phyloP scores from a whole-genome alignment of 2,888 invertebrate genomes.

The Ethmia dodecea region DNA sequence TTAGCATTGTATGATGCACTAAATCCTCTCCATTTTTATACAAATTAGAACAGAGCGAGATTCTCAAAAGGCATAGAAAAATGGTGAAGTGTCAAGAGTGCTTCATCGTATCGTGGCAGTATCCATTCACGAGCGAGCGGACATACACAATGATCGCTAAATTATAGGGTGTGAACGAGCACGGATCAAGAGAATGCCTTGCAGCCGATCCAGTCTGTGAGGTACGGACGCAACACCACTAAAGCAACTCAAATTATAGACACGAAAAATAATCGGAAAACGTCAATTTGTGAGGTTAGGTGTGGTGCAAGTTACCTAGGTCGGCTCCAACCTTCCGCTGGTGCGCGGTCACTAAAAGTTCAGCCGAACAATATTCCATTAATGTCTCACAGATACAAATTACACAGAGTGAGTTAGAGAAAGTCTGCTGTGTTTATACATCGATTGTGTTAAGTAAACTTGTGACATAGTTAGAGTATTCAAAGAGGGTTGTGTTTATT shows the following conservation, averaged over 20 bases:
- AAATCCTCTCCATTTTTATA: conserved; percentile 53
- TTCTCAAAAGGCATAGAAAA: conserved; percentile 65
- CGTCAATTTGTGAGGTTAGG: conserved; percentile 75
- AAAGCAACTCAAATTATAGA: conserved; percentile 77
- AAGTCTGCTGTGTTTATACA: conserved; percentile 47
- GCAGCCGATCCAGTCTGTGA: conserved; percentile 76
- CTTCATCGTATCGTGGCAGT: conserved; percentile 58
- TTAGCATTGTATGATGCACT: conserved; percentile 71
- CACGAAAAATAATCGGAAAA: conserved; percentile 74
- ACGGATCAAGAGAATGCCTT: conserved; percentile 68
- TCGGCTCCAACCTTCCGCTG: conserved; percentile 84
- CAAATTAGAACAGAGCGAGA: conserved; percentile 62
- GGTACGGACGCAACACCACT: conserved; percentile 77
- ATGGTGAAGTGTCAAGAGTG: conserved; percentile 67
- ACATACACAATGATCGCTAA: conserved; percentile 76
- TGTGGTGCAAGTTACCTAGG: conserved; percentile 82
- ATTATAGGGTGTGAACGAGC: conserved; percentile 70
- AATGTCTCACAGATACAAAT: conserved; percentile 56
- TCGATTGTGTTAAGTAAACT: conserved; percentile 41
- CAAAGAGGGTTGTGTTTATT: conserved; percentile 39
- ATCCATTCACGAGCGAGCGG: conserved; percentile 71
- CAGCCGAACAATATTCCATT: conserved; percentile 72
- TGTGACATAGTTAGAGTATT: conserved; percentile 37
- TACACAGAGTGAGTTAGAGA: conserved; percentile 39
- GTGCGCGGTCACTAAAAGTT: conserved; percentile 82